Base-by-base conservation (phyloP, 1,140 invertebrate genomes). In the Aphaenogaster floridana region DNA sequence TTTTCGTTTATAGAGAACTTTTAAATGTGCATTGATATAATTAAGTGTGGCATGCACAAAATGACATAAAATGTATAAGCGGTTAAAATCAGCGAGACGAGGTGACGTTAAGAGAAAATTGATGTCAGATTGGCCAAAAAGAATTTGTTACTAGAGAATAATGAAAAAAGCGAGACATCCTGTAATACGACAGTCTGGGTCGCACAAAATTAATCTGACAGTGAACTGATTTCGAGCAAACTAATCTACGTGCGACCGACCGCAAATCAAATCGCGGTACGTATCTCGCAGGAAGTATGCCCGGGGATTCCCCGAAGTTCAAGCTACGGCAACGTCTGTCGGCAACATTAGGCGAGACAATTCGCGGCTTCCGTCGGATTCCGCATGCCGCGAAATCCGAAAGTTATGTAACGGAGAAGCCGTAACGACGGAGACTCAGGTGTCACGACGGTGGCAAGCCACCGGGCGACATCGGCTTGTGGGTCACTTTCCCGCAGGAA, bases 371-470 rank as follows among this genome's bases (percentile, higher is more conserved):
- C 59, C 71, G 77, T 4, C 28, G 52, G 71, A 90, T 76, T 88
- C n/a, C 52, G 45, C 63, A 28, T n/a, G 39, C 52, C 52, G 57
- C 78, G 71, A 79, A 87, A 89, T 86, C 42, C 72, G 36, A 83
- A 87, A 90, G 89, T 89, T 89, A 81, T n/a, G 59, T 63, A 69
- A 63, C 69, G n/a, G 79, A 76, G 39, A 61, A 63, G 59, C 17
- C 7, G 74, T 72, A 78, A 78, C 66, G 86, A 61, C 68, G 61
- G 34, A 69, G 66, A 21, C 72, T 59, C 36, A 66, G 45, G 39
- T 71, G 13, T n/a, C 74, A n/a, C 42, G 5, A n/a, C 11, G 42
- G 21, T 28, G 52, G 77, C 21, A 63, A 77, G 57, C 59, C 78
- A 42, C 74, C 54, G 9, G 5, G 54, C n/a, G 39, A 13, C 48